Conservation (phyloP, 2,888 invertebrate species). For the Drosophila ochracea region DNA sequence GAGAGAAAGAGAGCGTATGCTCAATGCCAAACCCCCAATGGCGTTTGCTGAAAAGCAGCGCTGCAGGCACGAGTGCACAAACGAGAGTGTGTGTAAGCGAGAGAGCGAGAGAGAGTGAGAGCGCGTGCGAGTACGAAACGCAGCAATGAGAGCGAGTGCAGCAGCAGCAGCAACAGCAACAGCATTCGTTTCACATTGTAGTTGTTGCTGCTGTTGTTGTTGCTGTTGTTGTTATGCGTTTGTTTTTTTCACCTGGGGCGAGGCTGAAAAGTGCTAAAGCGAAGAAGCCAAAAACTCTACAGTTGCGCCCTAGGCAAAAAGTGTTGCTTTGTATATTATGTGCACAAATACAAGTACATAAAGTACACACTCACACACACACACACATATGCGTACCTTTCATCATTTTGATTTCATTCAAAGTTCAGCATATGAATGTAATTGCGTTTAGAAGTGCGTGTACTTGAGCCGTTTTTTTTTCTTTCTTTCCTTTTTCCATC, state of each 20-base stretch:
- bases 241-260: constrained; percentile 60
- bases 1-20: constrained; percentile 46
- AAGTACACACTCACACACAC: background rate
- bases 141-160: constrained; percentile 48
- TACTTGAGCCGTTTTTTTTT: constrained; percentile 56
- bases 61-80: constrained; percentile 59
- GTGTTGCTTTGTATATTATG: constrained; percentile 35
- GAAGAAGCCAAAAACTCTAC: constrained; percentile 37
- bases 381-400: constrained; percentile 15
- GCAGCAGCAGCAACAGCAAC: constrained; percentile 45
- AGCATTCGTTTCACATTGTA: constrained; percentile 28
- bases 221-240: constrained; percentile 34
- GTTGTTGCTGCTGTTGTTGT: constrained; percentile 27
- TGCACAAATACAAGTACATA: constrained; percentile 9
- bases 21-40: constrained; percentile 78
- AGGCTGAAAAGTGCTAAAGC: constrained; percentile 40
- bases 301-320: constrained; percentile 38
- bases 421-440: constrained; percentile 61
- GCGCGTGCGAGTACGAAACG: constrained; percentile 38
- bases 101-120: constrained; percentile 24
- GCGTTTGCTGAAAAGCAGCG: constrained; percentile 70
- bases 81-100: constrained; percentile 16
- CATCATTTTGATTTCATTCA: constrained; percentile 49
- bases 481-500: background rate
- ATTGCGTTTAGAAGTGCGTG: constrained; percentile 78